These are phyloP conservation scores for Hiodon tergisus DNA, from an alignment of 2,113 vertebrate species.

Conservation along the genomic window DNA sequence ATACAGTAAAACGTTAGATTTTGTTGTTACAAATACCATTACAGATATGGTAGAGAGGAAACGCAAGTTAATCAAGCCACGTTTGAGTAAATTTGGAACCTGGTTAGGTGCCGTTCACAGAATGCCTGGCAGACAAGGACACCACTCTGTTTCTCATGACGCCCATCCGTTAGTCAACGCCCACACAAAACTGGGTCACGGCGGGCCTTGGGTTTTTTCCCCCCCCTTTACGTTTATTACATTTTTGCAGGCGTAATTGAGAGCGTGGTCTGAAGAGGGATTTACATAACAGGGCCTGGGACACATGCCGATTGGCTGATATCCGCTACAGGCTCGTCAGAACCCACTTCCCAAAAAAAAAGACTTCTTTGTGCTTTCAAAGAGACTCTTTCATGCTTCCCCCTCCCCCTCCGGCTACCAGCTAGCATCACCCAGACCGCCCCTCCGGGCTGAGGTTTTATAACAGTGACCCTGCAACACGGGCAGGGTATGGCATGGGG, in stretches of 20 bases:
- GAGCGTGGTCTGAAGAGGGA: not conserved
- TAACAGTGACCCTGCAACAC: slow-evolving; percentile 20
- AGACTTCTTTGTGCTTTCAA: slow-evolving; percentile 20
- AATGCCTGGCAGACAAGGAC: not conserved
- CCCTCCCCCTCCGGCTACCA: not conserved
- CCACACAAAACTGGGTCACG: not conserved
- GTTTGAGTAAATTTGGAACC: no score
- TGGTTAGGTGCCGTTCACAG: not conserved
- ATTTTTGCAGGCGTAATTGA: not conserved
- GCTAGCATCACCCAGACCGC: not conserved
- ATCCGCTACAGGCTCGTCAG: not conserved
- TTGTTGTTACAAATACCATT: not conserved
- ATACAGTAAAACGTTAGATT: no score
- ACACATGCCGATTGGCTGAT: slow-evolving; percentile 9
- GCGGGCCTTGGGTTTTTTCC: not conserved
- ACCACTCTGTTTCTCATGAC: not conserved
- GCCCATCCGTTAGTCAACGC: not conserved
- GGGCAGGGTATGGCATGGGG: not conserved
- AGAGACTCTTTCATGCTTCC: slow-evolving; percentile 14
- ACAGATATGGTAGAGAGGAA: not conserved
- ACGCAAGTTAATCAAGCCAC: not conserved
- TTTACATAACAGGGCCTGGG: slow-evolving; percentile 10
- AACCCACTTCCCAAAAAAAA: not conserved
- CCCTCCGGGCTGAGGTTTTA: slow-evolving; percentile 2
- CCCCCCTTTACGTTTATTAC: not conserved